A percentile compares a stretch with the other conserved stretches of the same genome.
These are phyloP conservation scores for Pogonocherus hispidulus DNA, from an alignment of 2,888 invertebrate genomes.

Conservation along the genomic window DNA sequence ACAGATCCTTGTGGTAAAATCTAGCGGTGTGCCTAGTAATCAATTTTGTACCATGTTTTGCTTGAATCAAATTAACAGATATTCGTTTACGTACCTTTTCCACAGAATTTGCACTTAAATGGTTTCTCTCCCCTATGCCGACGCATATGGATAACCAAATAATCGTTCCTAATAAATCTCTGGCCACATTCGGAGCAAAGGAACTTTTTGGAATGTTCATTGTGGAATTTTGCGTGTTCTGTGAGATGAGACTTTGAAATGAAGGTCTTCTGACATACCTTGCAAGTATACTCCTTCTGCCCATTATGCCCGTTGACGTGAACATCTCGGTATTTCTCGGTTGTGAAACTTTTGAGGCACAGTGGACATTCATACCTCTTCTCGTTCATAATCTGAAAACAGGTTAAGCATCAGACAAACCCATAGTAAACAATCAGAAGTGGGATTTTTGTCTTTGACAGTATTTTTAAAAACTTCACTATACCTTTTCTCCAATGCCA, in stretches of 20 bases:
- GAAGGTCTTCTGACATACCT: constrained; percentile 67
- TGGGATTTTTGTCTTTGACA: no score
- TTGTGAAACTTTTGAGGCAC: constrained; percentile 70
- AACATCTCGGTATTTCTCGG: constrained; percentile 71
- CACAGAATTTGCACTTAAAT: constrained; percentile 73
- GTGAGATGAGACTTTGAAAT: constrained; percentile 70
- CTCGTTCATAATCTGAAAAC: constrained; percentile 59
- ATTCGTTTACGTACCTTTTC: constrained; percentile 70
- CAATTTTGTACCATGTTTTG: no score
- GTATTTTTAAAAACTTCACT: no score
- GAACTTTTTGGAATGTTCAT: constrained; percentile 71
- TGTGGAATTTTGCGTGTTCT: constrained; percentile 72
- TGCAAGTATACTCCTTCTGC: constrained; percentile 66
- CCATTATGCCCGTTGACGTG: constrained; percentile 69
- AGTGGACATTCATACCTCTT: constrained; percentile 66
- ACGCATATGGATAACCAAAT: constrained; percentile 74
- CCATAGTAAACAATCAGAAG: no score
- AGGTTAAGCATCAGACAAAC: no score
- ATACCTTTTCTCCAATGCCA: constrained; percentile 63
- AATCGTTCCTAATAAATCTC: constrained; percentile 73
- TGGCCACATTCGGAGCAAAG: constrained; percentile 74
- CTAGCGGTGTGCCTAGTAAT: no score
- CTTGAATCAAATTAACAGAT: no score
- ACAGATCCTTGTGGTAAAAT: no score
- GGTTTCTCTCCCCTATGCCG: constrained; percentile 74